Base-by-base conservation (phyloP, 92 coral and sea anemone genomes). In the Muricea muricata region DNA sequence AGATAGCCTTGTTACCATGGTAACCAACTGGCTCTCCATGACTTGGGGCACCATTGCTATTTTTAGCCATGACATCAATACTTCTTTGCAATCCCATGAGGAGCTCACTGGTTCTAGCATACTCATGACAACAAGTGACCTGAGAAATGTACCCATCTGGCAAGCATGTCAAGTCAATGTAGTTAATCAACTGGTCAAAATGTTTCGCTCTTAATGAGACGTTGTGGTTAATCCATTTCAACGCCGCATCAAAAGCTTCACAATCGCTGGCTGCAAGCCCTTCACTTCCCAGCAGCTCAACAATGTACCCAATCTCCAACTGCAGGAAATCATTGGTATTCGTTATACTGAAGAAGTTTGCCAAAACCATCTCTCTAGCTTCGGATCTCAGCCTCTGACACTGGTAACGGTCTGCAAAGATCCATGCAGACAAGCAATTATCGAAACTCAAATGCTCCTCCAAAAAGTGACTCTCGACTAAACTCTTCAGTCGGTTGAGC, bases 191-290 rank as follows among this genome's bases (percentile, higher is more conserved):
- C 32, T 86, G 78, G 21, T 94, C 89, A 45, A 97, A 95, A 68
- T 85, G 90, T 63, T 82, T 85, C 77, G 66, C 89, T 24, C 99
- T 84, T 57, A 87, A 84, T 14, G 86, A 91, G 70, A 82, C 25
- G 80, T 82, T 86, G 65, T 84, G 79, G 45, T 87, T 81, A 26
- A 89, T 84, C 99, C 99, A 97, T 48, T 86, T 89, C 24, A 97
- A 89, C 13, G 92, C 76, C 7, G 97, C 92, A 77, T 97, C 97
- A 83, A 88, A 92, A 26, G 93, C 91, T 50, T 97, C 97, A 33
- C 88, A 87, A 48, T 97, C 98, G 40, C 91, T 94, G 6, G 98
- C 93, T 2, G 93, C 99, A 25, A 97, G 92, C n/a, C 90, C 93
- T 58, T 97, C 97, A 68, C 99, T 87, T 8, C 97, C 88, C 40